These are phyloP conservation scores for Amiota minor DNA, from an alignment of 2,888 invertebrate species.

Conservation along the genomic window DNA sequence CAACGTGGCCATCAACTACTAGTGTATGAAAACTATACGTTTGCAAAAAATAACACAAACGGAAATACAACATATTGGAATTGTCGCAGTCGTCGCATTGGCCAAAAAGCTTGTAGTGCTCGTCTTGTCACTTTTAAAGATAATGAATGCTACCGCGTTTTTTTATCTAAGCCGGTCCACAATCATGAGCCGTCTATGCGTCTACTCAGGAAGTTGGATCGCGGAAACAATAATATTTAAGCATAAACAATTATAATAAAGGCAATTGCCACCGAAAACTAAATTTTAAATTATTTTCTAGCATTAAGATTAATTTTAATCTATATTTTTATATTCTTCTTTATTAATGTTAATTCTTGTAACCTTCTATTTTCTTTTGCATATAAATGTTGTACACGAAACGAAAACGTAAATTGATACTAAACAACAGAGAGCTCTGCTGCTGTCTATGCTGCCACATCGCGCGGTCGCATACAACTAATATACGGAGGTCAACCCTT, in stretches of 20 bases:
- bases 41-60: constrained; percentile 69
- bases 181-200: constrained; percentile 68
- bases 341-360: neutral
- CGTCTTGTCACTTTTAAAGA: constrained; percentile 65
- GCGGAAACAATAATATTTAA: constrained; percentile 9
- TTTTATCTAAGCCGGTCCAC: constrained; percentile 68
- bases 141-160: constrained; percentile 64
- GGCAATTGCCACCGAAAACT: too few relatives aligned
- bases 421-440: constrained; percentile 61
- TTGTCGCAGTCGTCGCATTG: constrained; percentile 68
- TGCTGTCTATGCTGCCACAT: constrained; percentile 73
- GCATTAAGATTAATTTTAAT: neutral
- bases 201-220: constrained; percentile 49
- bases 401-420: neutral
- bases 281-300: too few relatives aligned
- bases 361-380: too few relatives aligned
- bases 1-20: constrained; percentile 70
- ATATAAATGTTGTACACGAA: constrained; percentile 5
- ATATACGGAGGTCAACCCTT: constrained; percentile 73
- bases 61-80: constrained; percentile 71
- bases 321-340: constrained; percentile 23
- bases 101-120: constrained; percentile 65
- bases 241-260: constrained; percentile 16
- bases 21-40: constrained; percentile 68
- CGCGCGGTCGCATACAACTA: constrained; percentile 73